These are phyloP conservation scores for Mimas tiliae DNA, from an alignment of 2,888 invertebrate species.

Conservation along the genomic window DNA sequence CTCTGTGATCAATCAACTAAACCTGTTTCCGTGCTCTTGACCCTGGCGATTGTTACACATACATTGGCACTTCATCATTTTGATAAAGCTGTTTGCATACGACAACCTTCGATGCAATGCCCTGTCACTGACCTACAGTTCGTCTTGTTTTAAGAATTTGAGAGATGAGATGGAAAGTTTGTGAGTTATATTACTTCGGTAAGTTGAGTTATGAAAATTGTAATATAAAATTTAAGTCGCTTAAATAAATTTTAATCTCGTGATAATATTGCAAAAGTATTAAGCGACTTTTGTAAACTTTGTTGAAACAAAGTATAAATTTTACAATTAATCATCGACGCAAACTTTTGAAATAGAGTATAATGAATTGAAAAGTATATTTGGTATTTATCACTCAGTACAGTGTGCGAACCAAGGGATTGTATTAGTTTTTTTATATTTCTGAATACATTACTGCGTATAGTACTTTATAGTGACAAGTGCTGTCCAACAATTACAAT, in stretches of 20 bases:
- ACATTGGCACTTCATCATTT: slow-evolving; percentile 55
- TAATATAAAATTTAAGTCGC: slow-evolving; percentile 1
- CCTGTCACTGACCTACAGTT: slow-evolving; percentile 42
- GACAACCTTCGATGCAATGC: slow-evolving; percentile 37
- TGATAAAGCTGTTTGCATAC: slow-evolving; percentile 49
- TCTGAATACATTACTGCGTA: no score
- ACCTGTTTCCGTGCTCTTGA: slow-evolving; percentile 61
- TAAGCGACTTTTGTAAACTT: neutral
- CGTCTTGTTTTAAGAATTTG: slow-evolving; percentile 34
- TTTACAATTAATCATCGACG: no score
- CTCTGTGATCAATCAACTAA: slow-evolving; percentile 66
- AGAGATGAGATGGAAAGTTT: slow-evolving; percentile 34
- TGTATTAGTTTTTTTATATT: no score
- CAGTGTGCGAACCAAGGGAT: no score
- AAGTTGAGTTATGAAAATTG: slow-evolving; percentile 1
- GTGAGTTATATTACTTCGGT: slow-evolving; percentile 26
- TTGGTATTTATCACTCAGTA: no score
- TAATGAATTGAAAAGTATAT: no score
- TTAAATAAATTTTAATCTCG: neutral
- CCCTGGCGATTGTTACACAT: slow-evolving; percentile 51
- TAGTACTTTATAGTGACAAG: no score
- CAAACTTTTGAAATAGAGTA: no score
- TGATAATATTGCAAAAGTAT: neutral
- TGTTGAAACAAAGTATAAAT: neutral
- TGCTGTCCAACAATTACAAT: no score